Conservation (phyloP, 2,113 vertebrate species). For the Tupaia chinensis region DNA sequence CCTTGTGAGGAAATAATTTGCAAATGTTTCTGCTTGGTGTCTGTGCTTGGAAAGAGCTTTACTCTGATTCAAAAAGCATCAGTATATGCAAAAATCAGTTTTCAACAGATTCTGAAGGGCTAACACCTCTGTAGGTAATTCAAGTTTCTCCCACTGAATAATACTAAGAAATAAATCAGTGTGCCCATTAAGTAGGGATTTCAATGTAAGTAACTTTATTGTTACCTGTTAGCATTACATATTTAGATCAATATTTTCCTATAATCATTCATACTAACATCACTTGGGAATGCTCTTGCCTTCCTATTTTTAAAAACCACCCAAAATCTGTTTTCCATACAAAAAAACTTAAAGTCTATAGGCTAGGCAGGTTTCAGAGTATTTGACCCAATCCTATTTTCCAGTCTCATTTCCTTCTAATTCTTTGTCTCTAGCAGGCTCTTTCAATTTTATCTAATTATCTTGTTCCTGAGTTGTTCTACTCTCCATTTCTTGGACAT, state of each 20-base stretch:
- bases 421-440: not conserved
- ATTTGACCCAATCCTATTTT: not conserved
- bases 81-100: not conserved
- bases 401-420: not conserved
- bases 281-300: not conserved
- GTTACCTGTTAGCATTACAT: not conserved
- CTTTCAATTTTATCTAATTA: not conserved
- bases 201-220: not conserved
- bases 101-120: conserved; percentile 1
- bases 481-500: not conserved
- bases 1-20: not conserved
- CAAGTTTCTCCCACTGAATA: not conserved
- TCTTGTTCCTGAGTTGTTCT: not conserved
- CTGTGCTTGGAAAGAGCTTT: not conserved
- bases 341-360: not conserved
- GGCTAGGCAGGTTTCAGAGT: not conserved
- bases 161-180: not conserved
- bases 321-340: not conserved
- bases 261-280: not conserved
- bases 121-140: not conserved
- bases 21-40: not conserved
- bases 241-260: not conserved
- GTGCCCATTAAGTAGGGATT: not conserved
- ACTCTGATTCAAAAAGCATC: conserved; percentile 3
- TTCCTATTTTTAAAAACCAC: conserved; percentile 35